Percentiles rank a stretch among this genome's conserved stretches.
These are phyloP conservation scores for Helicoverpa zea DNA, from an alignment of 1,140 invertebrate species.

Conservation along the genomic window DNA sequence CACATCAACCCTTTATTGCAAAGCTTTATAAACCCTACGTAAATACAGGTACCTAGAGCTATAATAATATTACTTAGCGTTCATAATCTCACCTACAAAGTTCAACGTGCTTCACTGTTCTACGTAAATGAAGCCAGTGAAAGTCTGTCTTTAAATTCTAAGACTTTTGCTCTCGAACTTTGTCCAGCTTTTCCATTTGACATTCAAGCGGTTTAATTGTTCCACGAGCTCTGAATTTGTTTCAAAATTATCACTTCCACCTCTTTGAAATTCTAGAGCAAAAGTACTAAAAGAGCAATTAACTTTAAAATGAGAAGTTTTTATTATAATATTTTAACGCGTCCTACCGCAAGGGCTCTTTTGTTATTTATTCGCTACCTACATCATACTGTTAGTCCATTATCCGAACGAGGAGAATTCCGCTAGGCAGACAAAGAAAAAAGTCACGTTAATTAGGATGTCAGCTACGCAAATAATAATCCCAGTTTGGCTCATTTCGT, in stretches of 20 bases:
- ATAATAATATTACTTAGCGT: constrained; percentile 44
- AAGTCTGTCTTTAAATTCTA: constrained; percentile 67
- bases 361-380: constrained; percentile 62
- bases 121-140: constrained; percentile 59
- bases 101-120: constrained; percentile 37
- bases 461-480: constrained; percentile 81
- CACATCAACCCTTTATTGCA: constrained; percentile 20
- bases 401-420: constrained; percentile 67
- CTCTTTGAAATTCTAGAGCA: constrained; percentile 50
- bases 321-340: constrained; percentile 33
- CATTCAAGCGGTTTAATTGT: constrained; percentile 72
- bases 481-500: constrained; percentile 74
- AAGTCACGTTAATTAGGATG: constrained; percentile 81
- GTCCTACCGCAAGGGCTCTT: constrained; percentile 33
- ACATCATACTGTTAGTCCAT: constrained; percentile 61
- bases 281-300: constrained; percentile 50
- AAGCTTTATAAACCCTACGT: constrained; percentile 15
- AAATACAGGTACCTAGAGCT: constrained; percentile 20
- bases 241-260: constrained; percentile 68
- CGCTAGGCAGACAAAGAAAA: constrained; percentile 67
- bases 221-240: constrained; percentile 67
- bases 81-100: constrained; percentile 45
- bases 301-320: constrained; percentile 52
- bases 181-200: constrained; percentile 66
- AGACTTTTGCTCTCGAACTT: constrained; percentile 67